phyloP scores from a whole-genome alignment of 2,797 vertebrate genomes.

The Oreochromis mossambicus region DNA sequence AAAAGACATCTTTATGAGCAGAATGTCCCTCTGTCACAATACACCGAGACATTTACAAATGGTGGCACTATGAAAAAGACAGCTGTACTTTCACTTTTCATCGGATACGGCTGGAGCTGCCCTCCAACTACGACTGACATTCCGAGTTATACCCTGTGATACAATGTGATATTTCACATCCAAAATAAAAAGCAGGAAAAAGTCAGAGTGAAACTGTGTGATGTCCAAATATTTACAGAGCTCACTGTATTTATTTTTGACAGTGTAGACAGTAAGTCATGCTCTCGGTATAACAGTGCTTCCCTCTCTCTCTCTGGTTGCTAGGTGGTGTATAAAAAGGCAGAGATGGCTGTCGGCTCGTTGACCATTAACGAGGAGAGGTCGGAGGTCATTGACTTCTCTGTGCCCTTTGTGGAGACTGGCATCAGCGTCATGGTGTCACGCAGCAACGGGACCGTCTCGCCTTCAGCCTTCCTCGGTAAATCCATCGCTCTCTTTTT shows the following conservation, averaged over 20 bases:
- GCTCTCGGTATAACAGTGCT: not conserved
- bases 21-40: slow-evolving; percentile 20
- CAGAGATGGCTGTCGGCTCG: slow-evolving; percentile 94
- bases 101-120: slow-evolving; percentile 30
- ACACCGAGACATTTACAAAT: slow-evolving; percentile 6
- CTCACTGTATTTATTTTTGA: not conserved
- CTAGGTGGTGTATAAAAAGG: slow-evolving; percentile 94
- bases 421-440: slow-evolving; percentile 99
- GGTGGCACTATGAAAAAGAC: slow-evolving; percentile 23
- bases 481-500: slow-evolving; percentile 22
- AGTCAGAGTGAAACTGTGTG: not conserved
- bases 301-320: not conserved
- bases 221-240: slow-evolving; percentile 32
- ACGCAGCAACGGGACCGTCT: slow-evolving; percentile 96
- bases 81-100: slow-evolving; percentile 36
- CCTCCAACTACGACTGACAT: slow-evolving; percentile 48
- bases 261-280: not conserved
- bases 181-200: not conserved
- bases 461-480: slow-evolving; percentile 97
- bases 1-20: slow-evolving; percentile 10
- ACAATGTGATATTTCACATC: slow-evolving; percentile 36
- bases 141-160: slow-evolving; percentile 8
- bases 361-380: slow-evolving; percentile 97
- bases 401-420: slow-evolving; percentile 96
- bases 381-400: slow-evolving; percentile 96